phyloP scores from a whole-genome alignment of 2,113 vertebrate species.

The Panurus biarmicus region DNA sequence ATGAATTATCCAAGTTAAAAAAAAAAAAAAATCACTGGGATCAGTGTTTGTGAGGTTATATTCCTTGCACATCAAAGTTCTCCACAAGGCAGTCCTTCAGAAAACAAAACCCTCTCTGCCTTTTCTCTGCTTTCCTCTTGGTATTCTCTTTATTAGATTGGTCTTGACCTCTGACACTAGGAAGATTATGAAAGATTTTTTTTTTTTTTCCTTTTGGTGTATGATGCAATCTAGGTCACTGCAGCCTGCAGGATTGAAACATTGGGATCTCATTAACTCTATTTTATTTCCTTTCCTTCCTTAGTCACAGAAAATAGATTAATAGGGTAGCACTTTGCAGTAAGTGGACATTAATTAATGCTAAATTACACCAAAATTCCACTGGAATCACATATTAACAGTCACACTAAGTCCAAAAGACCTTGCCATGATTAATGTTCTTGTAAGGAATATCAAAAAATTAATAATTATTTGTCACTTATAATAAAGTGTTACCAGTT shows the following conservation, averaged over 20 bases:
- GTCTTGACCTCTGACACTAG: not conserved
- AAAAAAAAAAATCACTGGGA: no score
- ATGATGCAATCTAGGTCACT: slow-evolving; percentile 4
- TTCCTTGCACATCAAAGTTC: not conserved
- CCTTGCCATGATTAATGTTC: slow-evolving; percentile 68
- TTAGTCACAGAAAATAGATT: slow-evolving; percentile 58
- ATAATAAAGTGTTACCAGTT: slow-evolving; percentile 55
- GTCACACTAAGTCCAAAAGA: slow-evolving; percentile 40
- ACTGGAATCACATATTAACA: slow-evolving; percentile 37
- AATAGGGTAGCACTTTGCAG: slow-evolving; percentile 57
- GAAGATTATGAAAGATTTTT: not conserved
- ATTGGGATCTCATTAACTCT: not conserved
- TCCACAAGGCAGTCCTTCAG: not conserved
- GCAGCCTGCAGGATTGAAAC: not conserved
- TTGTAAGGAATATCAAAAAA: slow-evolving; percentile 62
- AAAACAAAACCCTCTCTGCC: not conserved
- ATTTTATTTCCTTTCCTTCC: slow-evolving; percentile 3
- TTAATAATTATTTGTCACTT: slow-evolving; percentile 70
- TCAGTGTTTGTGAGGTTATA: not conserved
- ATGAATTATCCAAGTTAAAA: not conserved
- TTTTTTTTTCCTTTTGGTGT: not conserved
- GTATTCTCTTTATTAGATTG: not conserved
- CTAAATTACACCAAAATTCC: slow-evolving; percentile 56
- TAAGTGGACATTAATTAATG: slow-evolving; percentile 69
- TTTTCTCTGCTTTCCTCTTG: not conserved